phyloP scores from a whole-genome alignment of 1,140 invertebrate species.

The Leptopilina boulardi region DNA sequence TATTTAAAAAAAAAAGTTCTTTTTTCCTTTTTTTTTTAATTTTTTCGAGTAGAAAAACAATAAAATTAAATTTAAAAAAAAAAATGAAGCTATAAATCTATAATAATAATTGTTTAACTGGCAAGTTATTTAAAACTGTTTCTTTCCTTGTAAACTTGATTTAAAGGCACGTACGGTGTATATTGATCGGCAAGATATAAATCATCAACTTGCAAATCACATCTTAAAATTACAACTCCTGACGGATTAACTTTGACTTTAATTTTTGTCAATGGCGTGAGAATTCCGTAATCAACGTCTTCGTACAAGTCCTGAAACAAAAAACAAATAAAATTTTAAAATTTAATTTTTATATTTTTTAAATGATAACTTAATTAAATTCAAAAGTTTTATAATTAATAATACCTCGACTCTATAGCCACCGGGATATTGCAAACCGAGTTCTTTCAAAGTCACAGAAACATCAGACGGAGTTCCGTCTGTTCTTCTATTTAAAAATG shows the following conservation, averaged over 20 bases:
- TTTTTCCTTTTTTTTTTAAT: not conserved
- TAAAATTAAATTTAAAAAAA: not conserved
- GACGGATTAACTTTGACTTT: conserved; percentile 96
- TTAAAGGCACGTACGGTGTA: conserved; percentile 80
- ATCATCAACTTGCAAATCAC: conserved; percentile 82
- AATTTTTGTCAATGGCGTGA: conserved; percentile 90
- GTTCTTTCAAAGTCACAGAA: conserved; percentile 88
- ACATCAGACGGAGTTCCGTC: conserved; percentile 95
- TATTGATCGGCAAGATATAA: conserved; percentile 76
- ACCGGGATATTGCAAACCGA: conserved; percentile 85
- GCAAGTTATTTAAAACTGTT: conserved; percentile 23
- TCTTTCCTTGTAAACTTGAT: conserved; percentile 77
- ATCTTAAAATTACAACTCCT: conserved; percentile 90
- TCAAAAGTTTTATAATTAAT: conserved; percentile 18
- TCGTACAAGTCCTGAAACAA: conserved; percentile 87
- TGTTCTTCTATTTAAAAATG: conserved; percentile 90
- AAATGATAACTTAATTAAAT: not conserved
- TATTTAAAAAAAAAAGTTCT: not conserved
- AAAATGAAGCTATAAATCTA: not conserved
- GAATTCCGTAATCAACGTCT: conserved; percentile 88
- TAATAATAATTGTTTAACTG: not conserved
- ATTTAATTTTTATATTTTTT: not conserved
- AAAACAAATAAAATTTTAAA: conserved; percentile 47
- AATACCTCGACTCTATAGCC: conserved; percentile 91
- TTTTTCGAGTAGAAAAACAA: not conserved